Base-by-base conservation (phyloP, 2,797 vertebrate genomes). In the Sebastes trivittatus region DNA sequence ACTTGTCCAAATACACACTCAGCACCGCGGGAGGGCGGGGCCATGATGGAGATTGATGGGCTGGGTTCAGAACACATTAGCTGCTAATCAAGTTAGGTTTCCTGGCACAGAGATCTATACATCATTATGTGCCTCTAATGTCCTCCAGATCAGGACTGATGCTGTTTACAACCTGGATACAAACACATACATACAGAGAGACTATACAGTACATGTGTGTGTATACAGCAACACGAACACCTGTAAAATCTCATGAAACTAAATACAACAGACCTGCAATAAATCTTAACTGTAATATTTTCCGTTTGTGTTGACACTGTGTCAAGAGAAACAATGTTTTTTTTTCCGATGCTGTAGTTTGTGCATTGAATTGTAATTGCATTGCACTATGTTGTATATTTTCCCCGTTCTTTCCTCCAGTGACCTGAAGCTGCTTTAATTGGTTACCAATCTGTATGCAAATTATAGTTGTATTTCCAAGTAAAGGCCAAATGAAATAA, bases 1-100 rank as follows among this genome's bases (percentile, higher is more conserved):
- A 87, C 87, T 93, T 95, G 95, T 95, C 93, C 92, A 96, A 95
- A 96, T 94, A 95, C 82, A 92, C 92, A 91, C 92, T 94, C 87
- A 88, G 90, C 90, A 82, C 87, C 23, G 68, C 36, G 69, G 78
- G 81, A 87, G 91, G 93, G 85, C 63, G 86, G 85, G 88, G 86
- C 78, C 18, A 5, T 91, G 94, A 94, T 94, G 94, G 94, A 95
- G 95, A 96, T 89, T 80, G 94, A 96, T 95, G 90, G 85, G 58
- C 77, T 80, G 2, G 61, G 86, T 83, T 89, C 84, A 72, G 88
- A 87, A 83, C 89, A 87, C 93, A 94, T 93, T 92, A 94, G 88
- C 88, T 81, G 86, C 93, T 95, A 95, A 96, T 95, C 94, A 94
- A 85, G 83, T 87, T 84, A 80, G 78, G 91, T 94, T 94, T 94